A percentile compares a stretch with the other conserved stretches of the same genome.
Evolutionary conservation across 2,797 vertebrate species (phyloP).

Genomic region (Chaetodon trifasciatus): DNA sequence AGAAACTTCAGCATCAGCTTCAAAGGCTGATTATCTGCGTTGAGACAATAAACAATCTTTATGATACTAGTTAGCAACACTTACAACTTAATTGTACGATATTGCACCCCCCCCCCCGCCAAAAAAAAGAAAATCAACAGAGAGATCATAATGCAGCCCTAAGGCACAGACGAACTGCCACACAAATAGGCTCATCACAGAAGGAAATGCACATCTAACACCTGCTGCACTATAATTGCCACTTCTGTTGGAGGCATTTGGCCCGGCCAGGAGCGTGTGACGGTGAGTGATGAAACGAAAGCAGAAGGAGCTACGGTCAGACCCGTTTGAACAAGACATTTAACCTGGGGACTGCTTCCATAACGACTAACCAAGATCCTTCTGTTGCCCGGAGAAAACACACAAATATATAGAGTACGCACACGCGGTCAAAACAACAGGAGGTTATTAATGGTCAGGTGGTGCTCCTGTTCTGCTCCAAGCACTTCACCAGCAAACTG

Average conservation of each 20-base stretch:
- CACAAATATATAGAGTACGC: constrained; percentile 45
- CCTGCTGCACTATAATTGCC: constrained; percentile 4
- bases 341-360: constrained; percentile 51
- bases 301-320: constrained; percentile 3
- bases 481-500: constrained; percentile 69
- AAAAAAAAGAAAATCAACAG: not conserved
- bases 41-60: not conserved
- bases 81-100: not conserved
- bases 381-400: constrained; percentile 62
- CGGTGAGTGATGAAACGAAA: constrained; percentile 40
- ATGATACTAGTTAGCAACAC: not conserved
- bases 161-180: not conserved
- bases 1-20: not conserved
- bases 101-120: not conserved
- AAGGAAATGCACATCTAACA: constrained; percentile 8
- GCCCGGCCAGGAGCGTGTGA: constrained; percentile 25
- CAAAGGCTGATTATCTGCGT: not conserved
- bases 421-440: constrained; percentile 68
- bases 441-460: constrained; percentile 76
- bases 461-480: constrained; percentile 58
- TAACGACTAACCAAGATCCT: constrained; percentile 58
- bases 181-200: constrained; percentile 2
- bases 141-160: not conserved
- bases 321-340: constrained; percentile 59
- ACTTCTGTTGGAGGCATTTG: constrained; percentile 19